Conservation (phyloP, 2,113 vertebrate genomes). For the Pungitius pungitius region DNA sequence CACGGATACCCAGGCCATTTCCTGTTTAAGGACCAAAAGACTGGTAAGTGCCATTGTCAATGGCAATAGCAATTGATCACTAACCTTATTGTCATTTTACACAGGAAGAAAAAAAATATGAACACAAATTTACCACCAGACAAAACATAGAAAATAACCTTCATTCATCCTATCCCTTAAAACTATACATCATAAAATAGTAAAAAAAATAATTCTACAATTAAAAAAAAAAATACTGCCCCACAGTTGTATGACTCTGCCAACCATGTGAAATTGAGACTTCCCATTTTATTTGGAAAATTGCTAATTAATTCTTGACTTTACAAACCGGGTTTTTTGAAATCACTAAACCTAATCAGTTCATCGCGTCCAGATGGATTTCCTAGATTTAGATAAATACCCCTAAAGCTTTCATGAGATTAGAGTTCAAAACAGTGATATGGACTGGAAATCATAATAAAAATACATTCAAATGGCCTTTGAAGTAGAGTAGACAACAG, state of each 20-base stretch:
- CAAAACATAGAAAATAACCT: neutral
- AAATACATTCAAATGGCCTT: neutral
- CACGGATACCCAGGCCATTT: slow-evolving; percentile 93
- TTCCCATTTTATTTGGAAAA: neutral
- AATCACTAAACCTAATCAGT: neutral
- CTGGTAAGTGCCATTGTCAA: neutral
- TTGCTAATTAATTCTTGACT: neutral
- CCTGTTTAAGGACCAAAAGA: slow-evolving; percentile 77
- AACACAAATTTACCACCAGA: neutral
- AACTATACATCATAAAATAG: neutral
- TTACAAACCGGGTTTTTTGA: neutral
- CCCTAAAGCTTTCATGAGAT: neutral
- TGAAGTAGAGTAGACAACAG: neutral
- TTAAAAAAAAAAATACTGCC: neutral
- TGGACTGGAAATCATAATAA: neutral
- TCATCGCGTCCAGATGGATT: neutral
- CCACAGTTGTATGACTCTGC: neutral
- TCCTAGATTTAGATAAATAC: neutral
- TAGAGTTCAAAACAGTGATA: neutral
- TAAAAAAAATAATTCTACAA: neutral
- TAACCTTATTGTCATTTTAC: neutral
- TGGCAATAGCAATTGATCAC: neutral
- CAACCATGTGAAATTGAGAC: neutral
- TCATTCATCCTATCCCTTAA: neutral
- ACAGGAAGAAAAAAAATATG: neutral